Evolutionary conservation across 2,797 vertebrate genomes (phyloP).

Genomic region (Hylomyscus alleni): DNA sequence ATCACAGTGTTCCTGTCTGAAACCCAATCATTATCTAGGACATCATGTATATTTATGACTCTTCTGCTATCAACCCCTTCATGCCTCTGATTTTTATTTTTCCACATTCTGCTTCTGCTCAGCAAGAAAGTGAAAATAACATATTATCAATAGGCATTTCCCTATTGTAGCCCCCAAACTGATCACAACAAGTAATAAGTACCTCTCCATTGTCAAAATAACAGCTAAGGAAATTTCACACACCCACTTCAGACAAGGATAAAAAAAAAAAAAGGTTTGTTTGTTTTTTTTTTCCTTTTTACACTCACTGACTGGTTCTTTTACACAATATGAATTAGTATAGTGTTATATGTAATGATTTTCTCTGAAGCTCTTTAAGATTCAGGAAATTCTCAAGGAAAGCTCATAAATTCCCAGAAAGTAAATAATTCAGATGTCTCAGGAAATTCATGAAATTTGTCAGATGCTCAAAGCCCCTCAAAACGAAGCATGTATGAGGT

Average conservation of each 20-base stretch:
- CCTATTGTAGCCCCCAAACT: background rate
- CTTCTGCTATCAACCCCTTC: slow-evolving; percentile 9
- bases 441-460: background rate
- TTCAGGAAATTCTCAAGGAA: background rate
- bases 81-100: slow-evolving; percentile 49
- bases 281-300: too few relatives aligned
- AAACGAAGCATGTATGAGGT: background rate
- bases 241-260: background rate
- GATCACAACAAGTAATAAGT: background rate
- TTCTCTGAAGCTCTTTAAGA: background rate
- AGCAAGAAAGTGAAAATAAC: slow-evolving; percentile 55
- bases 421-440: background rate
- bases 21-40: slow-evolving; percentile 3
- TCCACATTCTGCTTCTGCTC: background rate
- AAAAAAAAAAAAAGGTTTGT: background rate
- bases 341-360: background rate
- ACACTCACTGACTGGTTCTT: background rate
- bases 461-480: background rate
- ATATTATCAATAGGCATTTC: background rate
- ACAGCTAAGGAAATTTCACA: background rate
- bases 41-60: slow-evolving; percentile 32
- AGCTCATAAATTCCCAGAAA: background rate
- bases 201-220: background rate
- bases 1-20: background rate
- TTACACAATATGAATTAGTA: background rate